Conservation (phyloP, 1,140 invertebrate species). For the Copidosoma floridanum region DNA sequence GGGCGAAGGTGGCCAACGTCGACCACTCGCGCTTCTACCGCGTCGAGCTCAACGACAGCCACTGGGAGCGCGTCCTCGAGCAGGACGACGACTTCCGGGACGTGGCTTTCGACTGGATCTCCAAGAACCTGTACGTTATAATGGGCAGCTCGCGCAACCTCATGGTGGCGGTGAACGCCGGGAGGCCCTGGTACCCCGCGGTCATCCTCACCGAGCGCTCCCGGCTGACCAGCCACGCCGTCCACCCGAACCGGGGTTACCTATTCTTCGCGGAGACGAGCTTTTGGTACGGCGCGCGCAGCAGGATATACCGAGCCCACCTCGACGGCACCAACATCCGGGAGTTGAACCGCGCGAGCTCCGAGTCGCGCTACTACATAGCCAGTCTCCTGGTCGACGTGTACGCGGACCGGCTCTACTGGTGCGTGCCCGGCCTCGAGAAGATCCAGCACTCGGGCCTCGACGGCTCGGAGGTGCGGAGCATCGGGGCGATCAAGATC, state of each 20-base stretch:
- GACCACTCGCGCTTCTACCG: slow-evolving; percentile 22
- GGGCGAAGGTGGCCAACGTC: slow-evolving; percentile 20
- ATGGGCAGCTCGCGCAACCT: slow-evolving; percentile 15
- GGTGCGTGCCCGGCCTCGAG: slow-evolving; percentile 13
- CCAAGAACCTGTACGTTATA: slow-evolving; percentile 20
- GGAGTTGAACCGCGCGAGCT: neutral
- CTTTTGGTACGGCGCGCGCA: slow-evolving; percentile 15
- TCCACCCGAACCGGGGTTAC: slow-evolving; percentile 19
- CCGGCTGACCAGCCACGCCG: slow-evolving; percentile 11
- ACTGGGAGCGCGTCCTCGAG: slow-evolving; percentile 9
- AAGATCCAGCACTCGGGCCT: slow-evolving; percentile 16
- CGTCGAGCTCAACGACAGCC: slow-evolving; percentile 18
- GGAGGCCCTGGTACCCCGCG: slow-evolving; percentile 12
- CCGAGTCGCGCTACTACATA: slow-evolving; percentile 9
- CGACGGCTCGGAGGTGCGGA: slow-evolving; percentile 6
- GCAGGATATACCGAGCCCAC: slow-evolving; percentile 12
- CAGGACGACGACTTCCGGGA: slow-evolving; percentile 25
- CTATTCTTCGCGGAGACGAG: slow-evolving; percentile 22
- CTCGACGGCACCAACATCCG: slow-evolving; percentile 7
- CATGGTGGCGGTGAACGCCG: slow-evolving; percentile 14
- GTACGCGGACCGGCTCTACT: slow-evolving; percentile 12
- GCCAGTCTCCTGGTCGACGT: slow-evolving; percentile 13
- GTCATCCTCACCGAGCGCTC: slow-evolving; percentile 12
- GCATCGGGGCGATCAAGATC: neutral
- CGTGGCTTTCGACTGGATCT: slow-evolving; percentile 18